Conservation (phyloP, 1,140 invertebrate species). For the Zaprionus kolodkinae region DNA sequence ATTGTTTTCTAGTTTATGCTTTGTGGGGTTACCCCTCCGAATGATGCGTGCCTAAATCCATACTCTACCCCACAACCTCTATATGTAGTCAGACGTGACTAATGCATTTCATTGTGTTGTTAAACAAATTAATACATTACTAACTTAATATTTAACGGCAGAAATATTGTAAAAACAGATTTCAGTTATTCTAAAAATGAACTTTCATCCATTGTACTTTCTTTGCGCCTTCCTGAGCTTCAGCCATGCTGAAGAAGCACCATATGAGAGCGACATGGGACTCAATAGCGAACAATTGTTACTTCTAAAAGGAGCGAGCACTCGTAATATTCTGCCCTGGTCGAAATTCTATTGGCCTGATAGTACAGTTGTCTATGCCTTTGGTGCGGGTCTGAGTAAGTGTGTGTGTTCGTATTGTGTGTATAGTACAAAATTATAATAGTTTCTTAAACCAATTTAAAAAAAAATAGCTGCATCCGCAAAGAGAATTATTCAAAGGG, state of each 20-base stretch:
- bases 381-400: conserved; percentile 41
- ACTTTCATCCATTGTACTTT: neutral
- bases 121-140: no score
- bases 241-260: no score
- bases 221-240: neutral
- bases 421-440: neutral
- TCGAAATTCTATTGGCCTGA: conserved; percentile 48
- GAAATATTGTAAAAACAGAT: neutral
- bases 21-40: no score
- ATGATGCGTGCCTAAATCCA: no score
- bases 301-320: neutral
- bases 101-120: no score
- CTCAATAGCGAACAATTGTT: conserved; percentile 23
- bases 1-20: no score
- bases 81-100: no score
- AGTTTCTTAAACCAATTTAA: neutral
- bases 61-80: no score
- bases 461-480: conserved; percentile 23
- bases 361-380: conserved; percentile 46
- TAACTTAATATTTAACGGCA: neutral
- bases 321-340: conserved; percentile 21
- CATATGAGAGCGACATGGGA: conserved; percentile 27
- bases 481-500: neutral
- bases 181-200: conserved; percentile 14
- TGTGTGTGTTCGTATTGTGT: no score